phyloP scores from a whole-genome alignment of 2,113 vertebrate genomes.

The Macroglossus sobrinus region DNA sequence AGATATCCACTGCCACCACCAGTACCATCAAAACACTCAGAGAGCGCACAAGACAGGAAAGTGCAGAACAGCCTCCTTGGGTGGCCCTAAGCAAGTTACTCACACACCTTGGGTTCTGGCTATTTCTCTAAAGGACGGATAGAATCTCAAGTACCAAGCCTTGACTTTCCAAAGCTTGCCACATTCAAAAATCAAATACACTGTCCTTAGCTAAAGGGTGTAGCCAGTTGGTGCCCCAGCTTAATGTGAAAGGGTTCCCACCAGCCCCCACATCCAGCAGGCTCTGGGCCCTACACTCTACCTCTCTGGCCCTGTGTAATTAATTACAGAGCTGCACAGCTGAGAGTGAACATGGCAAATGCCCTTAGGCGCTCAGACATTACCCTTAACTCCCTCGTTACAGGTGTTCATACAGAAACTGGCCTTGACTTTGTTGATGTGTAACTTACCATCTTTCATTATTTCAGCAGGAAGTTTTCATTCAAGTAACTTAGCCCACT shows the following conservation, averaged over 20 bases:
- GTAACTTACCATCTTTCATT: neutral
- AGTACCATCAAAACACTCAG: neutral
- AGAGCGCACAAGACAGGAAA: neutral
- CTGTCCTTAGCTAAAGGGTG: neutral
- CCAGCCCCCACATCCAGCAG: neutral
- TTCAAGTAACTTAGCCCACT: neutral
- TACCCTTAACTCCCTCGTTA: neutral
- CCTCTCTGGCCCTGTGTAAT: neutral
- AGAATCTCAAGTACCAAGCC: neutral
- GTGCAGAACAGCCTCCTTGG: neutral
- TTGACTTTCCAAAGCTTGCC: neutral
- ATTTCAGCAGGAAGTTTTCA: neutral
- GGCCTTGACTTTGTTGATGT: neutral
- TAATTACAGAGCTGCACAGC: neutral
- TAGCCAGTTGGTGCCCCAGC: neutral
- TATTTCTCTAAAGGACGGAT: neutral
- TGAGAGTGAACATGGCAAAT: neutral
- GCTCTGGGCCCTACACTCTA: neutral
- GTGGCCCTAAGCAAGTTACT: neutral
- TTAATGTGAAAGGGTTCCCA: neutral
- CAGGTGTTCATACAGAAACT: neutral
- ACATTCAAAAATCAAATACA: neutral
- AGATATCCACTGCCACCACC: neutral
- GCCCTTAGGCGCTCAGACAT: neutral
- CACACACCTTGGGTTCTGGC: neutral